phyloP scores from a whole-genome alignment of 2,797 vertebrate species.

The Scleropages formosus region DNA sequence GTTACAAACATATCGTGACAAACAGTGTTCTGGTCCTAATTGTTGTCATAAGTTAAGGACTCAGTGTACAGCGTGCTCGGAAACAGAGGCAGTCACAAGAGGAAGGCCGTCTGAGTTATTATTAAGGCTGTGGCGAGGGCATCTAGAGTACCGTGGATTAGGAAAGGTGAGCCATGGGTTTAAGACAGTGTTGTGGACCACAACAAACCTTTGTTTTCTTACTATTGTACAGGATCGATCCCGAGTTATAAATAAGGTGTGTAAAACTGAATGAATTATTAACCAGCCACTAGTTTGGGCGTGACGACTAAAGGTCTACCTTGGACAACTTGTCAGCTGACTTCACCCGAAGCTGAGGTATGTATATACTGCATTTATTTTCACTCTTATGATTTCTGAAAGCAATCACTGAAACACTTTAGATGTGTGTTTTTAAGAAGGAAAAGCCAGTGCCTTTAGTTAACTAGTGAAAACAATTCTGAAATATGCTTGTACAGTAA shows the following conservation, averaged over 20 bases:
- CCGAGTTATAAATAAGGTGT: not conserved
- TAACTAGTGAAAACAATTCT: not conserved
- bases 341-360: not conserved
- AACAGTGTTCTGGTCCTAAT: too few species aligned
- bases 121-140: too few species aligned
- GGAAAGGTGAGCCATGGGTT: too few species aligned
- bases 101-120: too few species aligned
- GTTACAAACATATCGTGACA: too few species aligned
- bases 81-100: too few species aligned
- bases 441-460: not conserved
- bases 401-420: not conserved
- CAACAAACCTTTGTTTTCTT: too few species aligned
- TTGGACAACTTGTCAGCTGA: not conserved
- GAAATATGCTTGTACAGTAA: not conserved
- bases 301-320: conserved; percentile 16
- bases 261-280: conserved; percentile 25
- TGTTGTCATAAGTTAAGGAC: too few species aligned
- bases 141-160: too few species aligned
- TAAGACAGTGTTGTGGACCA: too few species aligned
- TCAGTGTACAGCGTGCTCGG: too few species aligned
- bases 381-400: not conserved
- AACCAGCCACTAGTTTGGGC: not conserved
- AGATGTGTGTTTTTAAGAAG: not conserved
- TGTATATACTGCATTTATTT: not conserved
- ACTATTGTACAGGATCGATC: too few species aligned